phyloP scores from a whole-genome alignment of 2,113 vertebrate genomes.

The Sapayoa aenigma region DNA sequence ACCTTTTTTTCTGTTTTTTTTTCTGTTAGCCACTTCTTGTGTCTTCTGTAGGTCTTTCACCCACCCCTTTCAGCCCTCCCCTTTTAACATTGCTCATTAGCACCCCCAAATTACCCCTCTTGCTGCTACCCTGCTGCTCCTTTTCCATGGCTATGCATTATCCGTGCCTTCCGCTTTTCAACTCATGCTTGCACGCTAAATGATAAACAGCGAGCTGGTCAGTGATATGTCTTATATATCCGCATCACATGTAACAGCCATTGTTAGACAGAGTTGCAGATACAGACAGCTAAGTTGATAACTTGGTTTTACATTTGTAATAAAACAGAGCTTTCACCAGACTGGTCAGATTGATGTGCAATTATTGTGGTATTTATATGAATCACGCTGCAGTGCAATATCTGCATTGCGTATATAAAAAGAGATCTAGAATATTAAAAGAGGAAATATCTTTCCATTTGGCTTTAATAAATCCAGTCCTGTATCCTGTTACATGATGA shows the following conservation, averaged over 20 bases:
- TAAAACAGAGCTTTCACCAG: neutral
- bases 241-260: neutral
- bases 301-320: neutral
- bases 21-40: neutral
- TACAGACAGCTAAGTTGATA: neutral
- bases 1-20: neutral
- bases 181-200: neutral
- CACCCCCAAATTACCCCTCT: neutral
- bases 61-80: accelerated
- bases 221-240: neutral
- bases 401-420: neutral
- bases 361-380: neutral
- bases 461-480: conserved; percentile 33
- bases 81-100: neutral
- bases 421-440: conserved; percentile 32
- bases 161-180: neutral
- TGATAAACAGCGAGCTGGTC: neutral
- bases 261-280: neutral
- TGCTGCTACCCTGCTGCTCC: neutral
- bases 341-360: neutral
- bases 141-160: neutral
- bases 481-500: conserved; percentile 26
- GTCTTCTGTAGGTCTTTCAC: neutral
- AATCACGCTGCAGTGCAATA: neutral
- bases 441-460: conserved; percentile 23